phyloP scores from a whole-genome alignment of 1,140 invertebrate species.

The Drosophila littoralis region DNA sequence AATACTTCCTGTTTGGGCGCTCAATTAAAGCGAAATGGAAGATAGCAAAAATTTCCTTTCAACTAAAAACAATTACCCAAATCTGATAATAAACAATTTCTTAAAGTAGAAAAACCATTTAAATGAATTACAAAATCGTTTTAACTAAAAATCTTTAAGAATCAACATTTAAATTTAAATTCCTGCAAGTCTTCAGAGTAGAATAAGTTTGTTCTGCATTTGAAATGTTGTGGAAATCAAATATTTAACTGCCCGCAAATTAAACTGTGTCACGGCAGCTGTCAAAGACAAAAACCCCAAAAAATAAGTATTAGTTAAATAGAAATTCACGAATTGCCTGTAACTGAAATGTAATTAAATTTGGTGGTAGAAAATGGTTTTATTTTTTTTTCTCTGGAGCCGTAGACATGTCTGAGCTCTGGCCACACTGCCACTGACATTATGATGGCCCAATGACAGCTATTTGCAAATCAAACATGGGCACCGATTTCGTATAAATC shows the following conservation, averaged over 20 bases:
- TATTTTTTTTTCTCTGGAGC: neutral
- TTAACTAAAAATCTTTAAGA: too few relatives aligned
- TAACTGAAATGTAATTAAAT: conserved; percentile 22
- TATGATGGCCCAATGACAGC: conserved; percentile 72
- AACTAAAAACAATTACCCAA: too few relatives aligned
- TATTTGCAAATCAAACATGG: conserved; percentile 73
- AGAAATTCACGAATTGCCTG: conserved; percentile 1
- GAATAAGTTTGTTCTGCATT: too few relatives aligned
- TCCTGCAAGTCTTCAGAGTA: too few relatives aligned
- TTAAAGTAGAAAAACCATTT: too few relatives aligned
- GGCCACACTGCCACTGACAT: conserved; percentile 46
- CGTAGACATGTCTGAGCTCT: conserved; percentile 39
- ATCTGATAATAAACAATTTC: too few relatives aligned
- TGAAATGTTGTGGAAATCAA: too few relatives aligned
- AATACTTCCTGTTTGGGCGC: too few relatives aligned
- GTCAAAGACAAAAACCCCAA: conserved; percentile 3
- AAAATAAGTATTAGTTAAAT: conserved; percentile 4
- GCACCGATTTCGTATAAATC: conserved; percentile 64
- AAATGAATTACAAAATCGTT: too few relatives aligned
- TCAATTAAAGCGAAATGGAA: neutral
- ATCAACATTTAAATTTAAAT: too few relatives aligned
- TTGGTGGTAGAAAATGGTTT: conserved; percentile 1
- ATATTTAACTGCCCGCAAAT: neutral
- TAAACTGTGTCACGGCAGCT: conserved; percentile 1
- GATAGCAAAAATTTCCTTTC: neutral